A percentile compares a stretch with the other conserved stretches of the same genome.
These are phyloP conservation scores for Hypomecis punctinalis DNA, from an alignment of 2,888 invertebrate species.

Conservation along the genomic window DNA sequence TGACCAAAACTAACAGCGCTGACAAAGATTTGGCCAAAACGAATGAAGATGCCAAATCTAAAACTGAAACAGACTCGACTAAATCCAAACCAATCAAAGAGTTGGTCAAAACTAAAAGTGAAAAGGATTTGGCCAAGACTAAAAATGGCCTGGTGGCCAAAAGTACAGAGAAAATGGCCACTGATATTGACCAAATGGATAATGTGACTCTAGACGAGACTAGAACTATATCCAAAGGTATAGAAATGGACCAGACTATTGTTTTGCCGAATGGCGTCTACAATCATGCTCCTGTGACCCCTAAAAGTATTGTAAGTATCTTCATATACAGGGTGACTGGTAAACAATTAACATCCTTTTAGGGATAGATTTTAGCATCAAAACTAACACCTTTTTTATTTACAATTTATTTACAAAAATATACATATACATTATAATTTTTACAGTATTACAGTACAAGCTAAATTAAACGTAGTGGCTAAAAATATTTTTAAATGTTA, in stretches of 20 bases:
- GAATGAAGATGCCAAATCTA: not conserved
- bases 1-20: not conserved
- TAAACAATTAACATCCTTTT: too few relatives aligned
- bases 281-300: constrained; percentile 59
- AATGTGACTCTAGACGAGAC: constrained; percentile 56
- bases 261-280: constrained; percentile 64
- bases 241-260: constrained; percentile 65
- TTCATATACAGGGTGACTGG: too few relatives aligned
- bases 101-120: not conserved
- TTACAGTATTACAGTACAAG: too few relatives aligned
- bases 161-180: not conserved
- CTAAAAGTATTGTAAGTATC: constrained; percentile 62
- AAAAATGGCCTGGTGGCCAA: not conserved
- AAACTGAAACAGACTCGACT: not conserved
- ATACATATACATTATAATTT: too few relatives aligned
- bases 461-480: too few relatives aligned
- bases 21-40: constrained; percentile 6
- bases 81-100: not conserved
- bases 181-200: constrained; percentile 15
- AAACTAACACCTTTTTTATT: too few relatives aligned
- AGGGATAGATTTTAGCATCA: too few relatives aligned
- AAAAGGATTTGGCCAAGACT: constrained; percentile 2
- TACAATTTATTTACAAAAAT: too few relatives aligned
- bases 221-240: constrained; percentile 41
- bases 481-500: too few relatives aligned